Base-by-base conservation (phyloP, 1,140 invertebrate species). In the Orchestia grillus region DNA sequence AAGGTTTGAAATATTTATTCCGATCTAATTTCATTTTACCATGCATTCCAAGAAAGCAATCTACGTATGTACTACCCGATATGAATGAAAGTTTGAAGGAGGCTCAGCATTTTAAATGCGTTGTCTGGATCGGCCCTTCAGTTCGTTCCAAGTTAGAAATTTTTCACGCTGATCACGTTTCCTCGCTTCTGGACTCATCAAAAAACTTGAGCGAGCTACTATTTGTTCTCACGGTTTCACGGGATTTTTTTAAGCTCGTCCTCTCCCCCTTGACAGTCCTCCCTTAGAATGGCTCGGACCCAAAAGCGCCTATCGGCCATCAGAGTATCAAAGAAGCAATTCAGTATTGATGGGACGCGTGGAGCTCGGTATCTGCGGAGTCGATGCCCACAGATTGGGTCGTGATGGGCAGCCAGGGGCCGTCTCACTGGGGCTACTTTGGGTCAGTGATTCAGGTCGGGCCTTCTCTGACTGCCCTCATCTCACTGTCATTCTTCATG, bases 291-390 rank as follows among this genome's bases (percentile, higher is more conserved):
- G 44, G 44, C 92, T 11, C 42, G 88, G 44, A 44, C 44, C 92
- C 92, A 94, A 94, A 94, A 94, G 92, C 44, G 92, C 92, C 92
- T 94, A 94, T 94, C 92, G 44, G 43, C 92, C 92, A 94, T 94
- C 92, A 36, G 92, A 44, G 92, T 94, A 94, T 94, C 92, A 94
- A 94, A 94, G 92, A 94, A 45, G 92, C 92, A 94, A 94, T 94
- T 94, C 92, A 94, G 92, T 94, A 94, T 94, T 94, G 92, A 94
- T 94, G 92, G 44, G 92, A 47, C 92, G 92, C 92, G 92, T 94
- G 92, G 92, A 19, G 44, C 40, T 44, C 41, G 44, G 44, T 94
- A 94, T 94, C 43, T 40, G 4, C 16, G 92, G n/a, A 94, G 43
- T 91, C 92, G 41, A 94, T 47, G 92, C 43, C 92, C 43, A 44